These are phyloP conservation scores for Nasonovia ribisnigri DNA, from an alignment of 2,888 invertebrate genomes.

Conservation along the genomic window DNA sequence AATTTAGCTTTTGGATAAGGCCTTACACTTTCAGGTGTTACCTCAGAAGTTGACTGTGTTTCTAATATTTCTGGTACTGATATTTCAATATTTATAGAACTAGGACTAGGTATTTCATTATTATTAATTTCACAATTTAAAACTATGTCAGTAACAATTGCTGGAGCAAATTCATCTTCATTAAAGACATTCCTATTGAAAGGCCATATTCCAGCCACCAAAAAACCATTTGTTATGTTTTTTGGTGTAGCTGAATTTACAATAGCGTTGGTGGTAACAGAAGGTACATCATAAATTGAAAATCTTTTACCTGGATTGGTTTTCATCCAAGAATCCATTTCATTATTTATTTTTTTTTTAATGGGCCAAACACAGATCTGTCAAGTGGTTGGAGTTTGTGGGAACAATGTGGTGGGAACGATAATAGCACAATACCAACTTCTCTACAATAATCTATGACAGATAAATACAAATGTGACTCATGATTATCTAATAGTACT, in stretches of 20 bases:
- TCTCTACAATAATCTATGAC: too few species aligned
- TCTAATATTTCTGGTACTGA: too few species aligned
- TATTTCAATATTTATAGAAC: too few species aligned
- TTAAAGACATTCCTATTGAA: constrained; percentile 67
- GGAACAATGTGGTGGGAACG: constrained; percentile 1
- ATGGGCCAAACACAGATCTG: too few species aligned
- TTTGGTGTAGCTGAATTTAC: constrained; percentile 67
- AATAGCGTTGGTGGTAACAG: constrained; percentile 65
- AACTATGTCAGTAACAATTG: not conserved
- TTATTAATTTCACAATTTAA: too few species aligned
- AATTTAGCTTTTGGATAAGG: too few species aligned
- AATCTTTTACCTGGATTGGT: constrained; percentile 68
- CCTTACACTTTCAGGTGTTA: too few species aligned
- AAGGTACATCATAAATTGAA: constrained; percentile 68
- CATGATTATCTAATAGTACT: too few species aligned
- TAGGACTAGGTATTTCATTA: too few species aligned
- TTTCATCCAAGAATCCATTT: constrained; percentile 64
- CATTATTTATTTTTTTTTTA: constrained; percentile 58
- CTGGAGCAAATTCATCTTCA: constrained; percentile 66
- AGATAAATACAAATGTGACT: too few species aligned
- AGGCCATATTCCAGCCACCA: constrained; percentile 68
- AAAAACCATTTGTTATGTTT: constrained; percentile 68
- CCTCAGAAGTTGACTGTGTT: too few species aligned
- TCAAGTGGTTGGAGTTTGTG: not conserved
- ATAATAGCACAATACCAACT: too few species aligned